Base-by-base conservation (phyloP, 35 echinoderm and acorn worm species). In the Stichopus chloronotus region DNA sequence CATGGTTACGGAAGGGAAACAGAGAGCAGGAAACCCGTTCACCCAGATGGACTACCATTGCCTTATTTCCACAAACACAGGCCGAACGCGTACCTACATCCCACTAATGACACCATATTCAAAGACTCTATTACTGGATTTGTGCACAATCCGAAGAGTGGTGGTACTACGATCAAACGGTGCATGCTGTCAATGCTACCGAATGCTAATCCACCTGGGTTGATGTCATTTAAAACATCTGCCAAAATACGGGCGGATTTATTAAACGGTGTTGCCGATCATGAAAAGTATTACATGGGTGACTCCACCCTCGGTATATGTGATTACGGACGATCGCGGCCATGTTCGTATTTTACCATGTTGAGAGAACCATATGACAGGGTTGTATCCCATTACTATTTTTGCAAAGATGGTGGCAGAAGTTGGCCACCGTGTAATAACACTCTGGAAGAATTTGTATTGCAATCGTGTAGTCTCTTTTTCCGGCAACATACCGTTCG, bases 71-170 rank as follows among this genome's bases (percentile, higher is more conserved):
- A 69, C 17, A 69, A 53, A 22, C 59, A 88, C 20, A 30, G 65
- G 60, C 87, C 87, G 22, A 88, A 88, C 52, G 87, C 87, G 5
- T 88, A 88, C 65, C 9, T 88, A 21, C 71, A 88, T 72, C 59
- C 59, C 25, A 63, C 87, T 23, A 88, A 88, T 55, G 23, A 25
- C 87, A 59, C 30, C 0, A 61, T n/a, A 17, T 59, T 58, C 9
- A 57, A 55, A 7, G 55, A 92, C 55, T n/a, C 76, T 30, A 23
- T 60, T 9, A n/a, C 83, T 68, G 91, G 53, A n/a, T 92, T 58
- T 30, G 76, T 92, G 8, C 91, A 92, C 52, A 92, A 24, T 25
- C 91, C 76, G 7, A 92, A 92, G 58, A 65, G 76, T 52, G 91
- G 22, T 11, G 91, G 91, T 30, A 83, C 78, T 8, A 92, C 91